Evolutionary conservation across 2,797 vertebrate species (phyloP).

Genomic region (Lepus townsendii): DNA sequence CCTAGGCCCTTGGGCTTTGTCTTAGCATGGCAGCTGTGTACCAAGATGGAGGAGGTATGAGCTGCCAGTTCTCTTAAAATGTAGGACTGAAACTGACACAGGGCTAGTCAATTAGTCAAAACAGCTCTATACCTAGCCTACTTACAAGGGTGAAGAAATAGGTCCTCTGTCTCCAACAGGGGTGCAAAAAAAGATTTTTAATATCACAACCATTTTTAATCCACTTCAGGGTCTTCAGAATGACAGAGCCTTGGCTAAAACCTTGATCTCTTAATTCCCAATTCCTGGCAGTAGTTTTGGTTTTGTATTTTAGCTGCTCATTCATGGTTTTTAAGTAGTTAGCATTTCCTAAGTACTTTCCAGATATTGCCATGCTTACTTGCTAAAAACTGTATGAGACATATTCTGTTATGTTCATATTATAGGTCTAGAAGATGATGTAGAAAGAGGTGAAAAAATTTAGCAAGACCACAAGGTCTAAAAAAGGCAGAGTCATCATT

Average conservation of each 20-base stretch:
- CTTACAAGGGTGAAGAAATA: background rate
- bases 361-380: background rate
- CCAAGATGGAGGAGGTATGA: background rate
- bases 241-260: constrained; percentile 7
- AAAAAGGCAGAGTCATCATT: background rate
- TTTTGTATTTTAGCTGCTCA: constrained; percentile 15
- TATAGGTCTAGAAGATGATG: background rate
- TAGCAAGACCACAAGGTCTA: background rate
- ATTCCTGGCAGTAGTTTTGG: background rate
- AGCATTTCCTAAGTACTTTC: background rate
- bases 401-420: background rate
- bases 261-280: background rate
- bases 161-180: background rate
- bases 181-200: background rate
- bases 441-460: background rate
- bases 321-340: background rate
- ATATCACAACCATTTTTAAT: constrained; percentile 13
- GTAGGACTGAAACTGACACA: background rate
- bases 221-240: constrained; percentile 17
- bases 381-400: background rate
- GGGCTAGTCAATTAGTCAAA: background rate
- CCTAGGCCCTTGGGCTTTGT: background rate
- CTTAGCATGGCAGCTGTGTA: background rate
- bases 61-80: background rate
- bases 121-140: background rate